Conservation (phyloP, 2,113 vertebrate species). For the Zeus faber region DNA sequence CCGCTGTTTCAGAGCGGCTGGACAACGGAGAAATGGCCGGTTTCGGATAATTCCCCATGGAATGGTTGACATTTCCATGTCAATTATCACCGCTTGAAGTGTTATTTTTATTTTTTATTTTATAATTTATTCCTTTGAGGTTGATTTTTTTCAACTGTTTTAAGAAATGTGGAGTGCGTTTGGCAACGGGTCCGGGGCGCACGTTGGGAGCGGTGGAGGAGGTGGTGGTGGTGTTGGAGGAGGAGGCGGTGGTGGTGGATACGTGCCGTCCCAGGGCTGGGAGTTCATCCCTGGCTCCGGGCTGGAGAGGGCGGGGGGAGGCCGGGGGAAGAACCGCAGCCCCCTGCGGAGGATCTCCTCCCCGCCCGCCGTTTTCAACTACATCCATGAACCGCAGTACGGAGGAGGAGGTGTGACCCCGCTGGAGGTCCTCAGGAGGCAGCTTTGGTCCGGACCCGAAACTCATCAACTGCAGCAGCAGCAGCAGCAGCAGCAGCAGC, state of each 20-base stretch:
- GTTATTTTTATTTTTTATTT: conserved; percentile 17
- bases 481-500: not conserved
- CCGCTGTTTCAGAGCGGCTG: conserved; percentile 25
- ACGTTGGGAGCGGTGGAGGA: conserved; percentile 47
- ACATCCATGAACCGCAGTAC: conserved; percentile 46
- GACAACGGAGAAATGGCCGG: conserved; percentile 55
- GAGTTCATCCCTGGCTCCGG: conserved; percentile 63
- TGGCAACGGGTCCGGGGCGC: conserved; percentile 66
- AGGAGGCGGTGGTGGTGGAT: conserved; percentile 36
- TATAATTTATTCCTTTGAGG: too few species aligned
- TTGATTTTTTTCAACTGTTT: conserved; percentile 2
- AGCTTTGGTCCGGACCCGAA: conserved; percentile 45
- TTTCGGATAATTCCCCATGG: conserved; percentile 47
- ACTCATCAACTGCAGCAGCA: conserved; percentile 4
- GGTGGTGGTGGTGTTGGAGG: conserved; percentile 50
- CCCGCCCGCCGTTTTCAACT: conserved; percentile 63
- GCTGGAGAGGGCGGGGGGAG: conserved; percentile 47
- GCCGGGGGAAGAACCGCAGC: conserved; percentile 57
- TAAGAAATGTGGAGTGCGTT: conserved; percentile 64
- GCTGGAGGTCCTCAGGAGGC: conserved; percentile 44
- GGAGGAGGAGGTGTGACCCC: conserved; percentile 34
- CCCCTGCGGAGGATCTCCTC: conserved; percentile 62
- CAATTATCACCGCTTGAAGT: conserved; percentile 10
- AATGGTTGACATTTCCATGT: conserved; percentile 2
- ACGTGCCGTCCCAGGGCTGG: conserved; percentile 65